phyloP scores from a whole-genome alignment of 2,888 invertebrate genomes.

The Hetaerina titia region DNA sequence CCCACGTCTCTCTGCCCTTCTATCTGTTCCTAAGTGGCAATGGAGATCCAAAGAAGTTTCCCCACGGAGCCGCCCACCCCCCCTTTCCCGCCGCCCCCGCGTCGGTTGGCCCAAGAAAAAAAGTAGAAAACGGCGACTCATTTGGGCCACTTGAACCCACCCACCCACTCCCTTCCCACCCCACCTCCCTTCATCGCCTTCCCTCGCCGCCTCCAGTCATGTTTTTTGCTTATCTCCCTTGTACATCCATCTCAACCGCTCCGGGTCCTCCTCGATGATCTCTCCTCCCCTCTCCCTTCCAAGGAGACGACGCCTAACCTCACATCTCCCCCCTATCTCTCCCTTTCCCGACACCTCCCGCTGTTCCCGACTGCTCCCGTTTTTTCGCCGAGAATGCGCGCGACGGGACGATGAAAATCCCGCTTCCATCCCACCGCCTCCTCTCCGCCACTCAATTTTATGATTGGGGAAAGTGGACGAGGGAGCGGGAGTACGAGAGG shows the following conservation, averaged over 20 bases:
- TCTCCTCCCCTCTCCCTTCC: background rate
- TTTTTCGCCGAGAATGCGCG: background rate
- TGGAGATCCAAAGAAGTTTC: background rate
- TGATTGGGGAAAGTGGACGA: slow-evolving; percentile 24
- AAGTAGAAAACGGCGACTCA: background rate
- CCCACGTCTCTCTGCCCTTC: background rate
- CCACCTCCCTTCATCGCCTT: background rate
- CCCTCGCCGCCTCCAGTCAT: background rate
- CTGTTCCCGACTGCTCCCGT: background rate
- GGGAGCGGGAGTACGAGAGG: background rate
- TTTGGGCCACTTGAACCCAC: background rate
- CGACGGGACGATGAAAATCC: background rate
- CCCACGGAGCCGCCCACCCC: background rate
- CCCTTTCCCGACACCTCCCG: background rate
- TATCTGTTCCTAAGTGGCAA: background rate
- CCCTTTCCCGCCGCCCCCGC: background rate
- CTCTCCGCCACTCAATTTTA: background rate
- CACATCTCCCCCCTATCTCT: background rate
- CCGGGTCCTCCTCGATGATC: background rate
- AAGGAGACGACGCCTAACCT: too few species aligned
- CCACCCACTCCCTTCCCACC: background rate
- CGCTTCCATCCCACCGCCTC: background rate
- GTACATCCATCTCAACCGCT: background rate
- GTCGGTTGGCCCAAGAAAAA: background rate
- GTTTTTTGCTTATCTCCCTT: background rate